Base-by-base conservation (phyloP, 2,113 vertebrate species). In the Mirza zaza region DNA sequence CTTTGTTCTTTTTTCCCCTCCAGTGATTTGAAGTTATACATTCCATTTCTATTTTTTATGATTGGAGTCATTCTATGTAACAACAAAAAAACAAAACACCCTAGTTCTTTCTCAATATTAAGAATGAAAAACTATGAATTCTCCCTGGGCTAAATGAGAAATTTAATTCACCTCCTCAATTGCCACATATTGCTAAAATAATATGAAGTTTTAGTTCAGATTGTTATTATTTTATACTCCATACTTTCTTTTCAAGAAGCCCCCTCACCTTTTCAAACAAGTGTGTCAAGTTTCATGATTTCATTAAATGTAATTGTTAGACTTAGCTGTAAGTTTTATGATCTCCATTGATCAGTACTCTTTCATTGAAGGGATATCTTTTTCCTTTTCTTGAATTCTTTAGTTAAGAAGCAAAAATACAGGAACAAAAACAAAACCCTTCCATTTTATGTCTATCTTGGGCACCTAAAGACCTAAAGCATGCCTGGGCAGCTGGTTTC, bases 161-260 rank as follows among this genome's bases (percentile, higher is more conserved):
- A 80, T 68, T 82, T 67, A 71, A 92, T 11, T 59, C 4, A 70
- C 7, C 45, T 87, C 70, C 48, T 55, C 36, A 84, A 27, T 77
- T 87, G 21, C 8, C 48, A 88, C 61, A 87, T 92, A 59, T 55
- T 87, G n/a, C 70, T 32, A 48, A 67, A 84, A 79, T 59, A 73
- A 94, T 75, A 63, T 92, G 36, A 95, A 70, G 52, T 71, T 91
- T 80, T 73, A 70, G 42, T 57, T 89, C 23, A 76, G 63, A 73
- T 82, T 73, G 61, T 68, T 52, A 73, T 39, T 82, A 55, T 80
- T 80, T 88, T 39, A 61, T 55, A 76, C 92, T 27, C 10, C 1
- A 3, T 11, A 76, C 52, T 50, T 80, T 59, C 48, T 81, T 63
- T 80, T 94, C 8, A 85, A 76, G 52, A 65, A 61, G 27, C 17